Conservation (phyloP, 2,797 vertebrate species). For the Schizothorax lantsangensis region DNA sequence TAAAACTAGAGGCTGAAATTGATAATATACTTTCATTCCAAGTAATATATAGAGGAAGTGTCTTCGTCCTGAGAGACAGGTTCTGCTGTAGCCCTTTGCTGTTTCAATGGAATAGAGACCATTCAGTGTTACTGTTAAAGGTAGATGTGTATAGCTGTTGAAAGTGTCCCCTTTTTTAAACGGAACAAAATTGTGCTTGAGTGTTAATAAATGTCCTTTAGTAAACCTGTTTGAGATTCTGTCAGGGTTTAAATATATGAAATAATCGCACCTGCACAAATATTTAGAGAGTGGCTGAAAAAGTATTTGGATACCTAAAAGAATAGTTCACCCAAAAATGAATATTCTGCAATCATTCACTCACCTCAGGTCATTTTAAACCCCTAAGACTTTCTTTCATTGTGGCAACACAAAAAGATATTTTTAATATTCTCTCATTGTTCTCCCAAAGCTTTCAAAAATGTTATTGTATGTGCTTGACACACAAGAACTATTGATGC, state of each 20-base stretch:
- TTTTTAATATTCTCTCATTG: background rate
- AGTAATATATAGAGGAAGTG: background rate
- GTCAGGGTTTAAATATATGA: background rate
- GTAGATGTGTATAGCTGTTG: background rate
- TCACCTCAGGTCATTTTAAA: background rate
- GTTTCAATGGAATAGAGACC: background rate
- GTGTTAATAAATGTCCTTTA: constrained; percentile 17
- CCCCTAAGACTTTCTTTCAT: background rate
- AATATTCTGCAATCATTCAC: background rate
- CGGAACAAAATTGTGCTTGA: background rate
- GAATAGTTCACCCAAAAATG: too few relatives aligned
- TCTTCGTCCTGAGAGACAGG: background rate
- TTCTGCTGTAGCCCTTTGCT: background rate
- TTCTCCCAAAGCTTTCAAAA: background rate
- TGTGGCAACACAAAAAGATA: background rate
- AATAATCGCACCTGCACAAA: background rate
- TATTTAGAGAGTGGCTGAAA: background rate
- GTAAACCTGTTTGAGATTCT: background rate
- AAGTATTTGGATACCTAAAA: background rate
- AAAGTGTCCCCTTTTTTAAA: background rate
- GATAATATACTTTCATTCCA: background rate
- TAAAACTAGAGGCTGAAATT: background rate
- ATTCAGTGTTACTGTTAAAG: constrained; percentile 21
- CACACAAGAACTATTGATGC: background rate
- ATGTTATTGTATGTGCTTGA: background rate